Evolutionary conservation across 1,140 invertebrate genomes (phyloP).

Genomic region (Pseudomyrmex flavicornis): DNA sequence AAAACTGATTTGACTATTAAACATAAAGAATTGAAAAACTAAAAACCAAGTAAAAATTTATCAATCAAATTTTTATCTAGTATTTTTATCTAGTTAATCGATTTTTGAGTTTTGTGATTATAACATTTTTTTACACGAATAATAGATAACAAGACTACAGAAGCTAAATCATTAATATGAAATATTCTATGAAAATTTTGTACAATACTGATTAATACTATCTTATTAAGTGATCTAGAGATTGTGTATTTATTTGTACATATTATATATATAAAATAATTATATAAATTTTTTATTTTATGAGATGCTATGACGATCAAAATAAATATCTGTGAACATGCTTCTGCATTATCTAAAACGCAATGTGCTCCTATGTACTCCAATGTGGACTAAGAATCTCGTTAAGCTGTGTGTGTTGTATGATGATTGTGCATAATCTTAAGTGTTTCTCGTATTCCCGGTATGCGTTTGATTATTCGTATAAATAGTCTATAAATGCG

Average conservation of each 20-base stretch:
- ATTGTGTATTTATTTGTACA: background rate
- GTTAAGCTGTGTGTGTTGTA: slow-evolving; percentile 40
- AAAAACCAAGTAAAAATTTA: background rate
- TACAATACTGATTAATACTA: too few relatives aligned
- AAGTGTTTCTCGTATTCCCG: slow-evolving; percentile 50
- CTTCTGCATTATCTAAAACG: background rate
- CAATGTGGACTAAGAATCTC: background rate
- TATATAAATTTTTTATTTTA: too few relatives aligned
- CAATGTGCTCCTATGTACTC: slow-evolving; percentile 13
- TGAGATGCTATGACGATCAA: background rate
- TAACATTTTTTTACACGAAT: background rate
- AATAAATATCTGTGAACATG: background rate
- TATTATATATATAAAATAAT: background rate
- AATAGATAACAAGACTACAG: too few relatives aligned
- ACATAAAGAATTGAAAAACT: background rate
- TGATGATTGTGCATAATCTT: slow-evolving; percentile 55
- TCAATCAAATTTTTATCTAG: too few relatives aligned
- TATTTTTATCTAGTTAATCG: background rate
- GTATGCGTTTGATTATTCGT: slow-evolving; percentile 48
- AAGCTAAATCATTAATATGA: too few relatives aligned
- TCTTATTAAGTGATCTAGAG: too few relatives aligned
- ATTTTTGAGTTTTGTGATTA: background rate
- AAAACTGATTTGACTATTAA: background rate
- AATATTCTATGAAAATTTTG: too few relatives aligned
- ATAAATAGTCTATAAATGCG: slow-evolving; percentile 51